Evolutionary conservation across 2,888 invertebrate genomes (phyloP), one percentile per base, ranked within the genome.

Genomic region (Pyrrhosoma nymphula): DNA sequence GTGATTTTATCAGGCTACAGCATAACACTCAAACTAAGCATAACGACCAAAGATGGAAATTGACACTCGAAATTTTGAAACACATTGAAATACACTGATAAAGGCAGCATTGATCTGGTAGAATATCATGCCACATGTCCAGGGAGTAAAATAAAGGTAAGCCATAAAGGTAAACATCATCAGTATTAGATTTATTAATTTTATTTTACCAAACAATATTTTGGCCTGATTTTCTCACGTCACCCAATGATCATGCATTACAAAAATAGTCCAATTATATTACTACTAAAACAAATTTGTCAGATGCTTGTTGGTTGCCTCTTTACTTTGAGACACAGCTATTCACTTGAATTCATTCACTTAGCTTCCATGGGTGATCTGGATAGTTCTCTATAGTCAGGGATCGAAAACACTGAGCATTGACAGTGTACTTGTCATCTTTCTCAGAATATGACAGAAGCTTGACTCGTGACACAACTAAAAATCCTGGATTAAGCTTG

Each of bases 301-400:
- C 10, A 69, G 6, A 8, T 26, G 26, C 6, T 69, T 4, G 26
- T n/a, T 26, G n/a, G n/a, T 69, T 0, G 20, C 12, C 69, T 69
- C 69, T 69, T 6, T n/a, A 12, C 69, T 69, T 6, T n/a, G n/a
- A 26, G n/a, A 69, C 12, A 4, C 69, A 69, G 2, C 26, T 69
- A 10, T n/a, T 69, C 0, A 69, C 69, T 26, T 26, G 69, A 12
- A 8, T 26, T 82, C 82, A 82, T 75, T 93, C 93, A 75, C 69
- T 69, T 14, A 0, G 12, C 75, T 97, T 97, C 96, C 97, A 97
- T 47, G 97, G 97, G 95, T 98, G 97, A 26, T 96, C 96, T 56
- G 95, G 95, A 97, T 98, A 98, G 96, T 98, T 98, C 96, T 98
- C 98, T 96, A 99, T 97, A 0, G 98, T 97, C 96, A 99, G 97